Evolutionary conservation across 2,888 invertebrate species (phyloP).

Genomic region (Drosophila parthenogenetica): DNA sequence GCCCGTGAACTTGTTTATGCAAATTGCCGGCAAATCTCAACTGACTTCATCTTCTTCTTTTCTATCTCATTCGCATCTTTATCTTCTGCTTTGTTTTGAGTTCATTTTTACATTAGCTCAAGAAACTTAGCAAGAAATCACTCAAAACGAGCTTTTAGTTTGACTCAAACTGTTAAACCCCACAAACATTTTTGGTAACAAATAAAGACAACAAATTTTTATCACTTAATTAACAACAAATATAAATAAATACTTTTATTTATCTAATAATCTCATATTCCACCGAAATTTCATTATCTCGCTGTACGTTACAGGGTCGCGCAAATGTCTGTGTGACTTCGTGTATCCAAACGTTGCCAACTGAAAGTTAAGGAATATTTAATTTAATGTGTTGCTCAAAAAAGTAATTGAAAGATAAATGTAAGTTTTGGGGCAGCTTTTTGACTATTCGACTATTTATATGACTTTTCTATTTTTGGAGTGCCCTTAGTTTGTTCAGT

Average conservation of each 20-base stretch:
- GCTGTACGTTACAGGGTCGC: conserved; percentile 86
- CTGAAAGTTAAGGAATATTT: conserved; percentile 83
- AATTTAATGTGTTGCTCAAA: not conserved
- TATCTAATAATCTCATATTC: conserved; percentile 73
- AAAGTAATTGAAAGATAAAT: too few relatives aligned
- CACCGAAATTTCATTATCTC: conserved; percentile 78
- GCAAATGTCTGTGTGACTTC: conserved; percentile 92
- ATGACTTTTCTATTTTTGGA: too few relatives aligned
- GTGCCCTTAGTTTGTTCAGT: too few relatives aligned
- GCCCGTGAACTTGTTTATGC: conserved; percentile 75
- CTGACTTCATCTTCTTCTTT: not conserved
- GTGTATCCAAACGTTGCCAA: conserved; percentile 95
- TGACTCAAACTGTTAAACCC: conserved; percentile 55
- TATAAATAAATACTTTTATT: conserved; percentile 28
- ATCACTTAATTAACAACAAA: conserved; percentile 41
- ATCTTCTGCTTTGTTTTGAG: conserved; percentile 45
- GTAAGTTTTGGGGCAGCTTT: too few relatives aligned
- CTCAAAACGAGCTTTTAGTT: conserved; percentile 45
- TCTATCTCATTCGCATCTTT: conserved; percentile 21
- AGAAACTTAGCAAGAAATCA: conserved; percentile 9
- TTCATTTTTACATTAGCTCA: conserved; percentile 8
- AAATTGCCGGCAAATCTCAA: conserved; percentile 63
- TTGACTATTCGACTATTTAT: too few relatives aligned
- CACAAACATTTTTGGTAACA: conserved; percentile 1
- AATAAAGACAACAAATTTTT: conserved; percentile 5